Evolutionary conservation across 2,888 invertebrate species (phyloP).

Genomic region (Ellobium chinense): DNA sequence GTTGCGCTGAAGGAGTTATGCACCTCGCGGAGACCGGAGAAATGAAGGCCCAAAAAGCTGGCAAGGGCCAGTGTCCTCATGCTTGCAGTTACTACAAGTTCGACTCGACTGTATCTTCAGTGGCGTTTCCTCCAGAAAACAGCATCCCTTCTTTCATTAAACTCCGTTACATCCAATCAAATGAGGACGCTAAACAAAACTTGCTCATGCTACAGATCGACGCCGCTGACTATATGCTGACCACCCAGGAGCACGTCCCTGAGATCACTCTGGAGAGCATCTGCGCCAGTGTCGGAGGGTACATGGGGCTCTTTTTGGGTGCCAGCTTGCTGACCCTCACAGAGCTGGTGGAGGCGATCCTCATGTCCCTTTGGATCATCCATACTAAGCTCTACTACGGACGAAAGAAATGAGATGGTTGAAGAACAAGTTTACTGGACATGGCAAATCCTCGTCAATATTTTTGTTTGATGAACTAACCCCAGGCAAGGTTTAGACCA

Average conservation of each 20-base stretch:
- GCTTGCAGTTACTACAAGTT: background rate
- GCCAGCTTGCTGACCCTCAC: background rate
- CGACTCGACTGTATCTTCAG: background rate
- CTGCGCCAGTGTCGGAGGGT: constrained; percentile 3
- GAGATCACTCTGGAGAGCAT: background rate
- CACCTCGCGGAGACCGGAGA: too few relatives aligned
- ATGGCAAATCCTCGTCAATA: too few relatives aligned
- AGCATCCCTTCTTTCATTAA: background rate
- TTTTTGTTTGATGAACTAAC: too few relatives aligned
- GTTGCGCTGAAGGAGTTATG: too few relatives aligned
- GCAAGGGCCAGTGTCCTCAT: background rate
- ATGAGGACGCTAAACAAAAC: background rate
- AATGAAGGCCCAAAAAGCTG: too few relatives aligned
- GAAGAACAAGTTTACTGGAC: too few relatives aligned
- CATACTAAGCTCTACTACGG: background rate
- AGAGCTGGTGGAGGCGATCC: background rate
- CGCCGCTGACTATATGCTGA: background rate
- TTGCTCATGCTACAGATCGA: background rate
- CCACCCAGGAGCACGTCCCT: background rate
- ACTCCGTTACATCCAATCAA: too few relatives aligned
- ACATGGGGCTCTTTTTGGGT: constrained; percentile 11
- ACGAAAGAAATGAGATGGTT: too few relatives aligned
- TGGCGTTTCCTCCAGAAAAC: background rate
- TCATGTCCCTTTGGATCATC: background rate
- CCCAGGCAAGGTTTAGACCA: too few relatives aligned